A percentile compares a stretch with the other conserved stretches of the same genome.
Evolutionary conservation across 2,797 vertebrate genomes (phyloP).

Genomic region (Hirundo rustica): DNA sequence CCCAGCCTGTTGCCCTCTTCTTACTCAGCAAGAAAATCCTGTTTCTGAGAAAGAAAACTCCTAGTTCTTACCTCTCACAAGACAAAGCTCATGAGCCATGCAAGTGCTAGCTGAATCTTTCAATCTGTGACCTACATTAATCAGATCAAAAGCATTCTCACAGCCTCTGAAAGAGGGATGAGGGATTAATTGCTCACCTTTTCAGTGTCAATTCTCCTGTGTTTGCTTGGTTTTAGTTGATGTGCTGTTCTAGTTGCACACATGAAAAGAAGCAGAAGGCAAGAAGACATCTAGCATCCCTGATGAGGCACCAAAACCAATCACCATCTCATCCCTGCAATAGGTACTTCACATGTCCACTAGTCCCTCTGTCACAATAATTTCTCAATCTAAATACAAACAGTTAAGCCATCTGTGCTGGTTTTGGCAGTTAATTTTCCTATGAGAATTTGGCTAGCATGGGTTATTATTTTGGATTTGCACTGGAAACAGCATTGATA

Average conservation of each 20-base stretch:
- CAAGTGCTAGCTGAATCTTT: background rate
- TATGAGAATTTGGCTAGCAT: background rate
- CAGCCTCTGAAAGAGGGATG: background rate
- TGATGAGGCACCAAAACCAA: background rate
- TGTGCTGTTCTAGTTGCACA: background rate
- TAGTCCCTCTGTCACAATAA: constrained; percentile 21
- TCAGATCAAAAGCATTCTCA: background rate
- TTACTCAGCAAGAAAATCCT: background rate
- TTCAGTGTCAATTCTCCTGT: background rate
- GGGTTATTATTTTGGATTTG: background rate
- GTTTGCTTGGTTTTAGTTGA: background rate
- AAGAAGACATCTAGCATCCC: background rate
- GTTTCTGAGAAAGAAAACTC: background rate
- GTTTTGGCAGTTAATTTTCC: background rate
- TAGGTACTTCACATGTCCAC: background rate
- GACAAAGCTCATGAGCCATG: background rate
- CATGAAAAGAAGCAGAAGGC: background rate
- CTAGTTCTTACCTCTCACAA: background rate
- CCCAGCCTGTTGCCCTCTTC: background rate
- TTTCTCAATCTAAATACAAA: constrained; percentile 59
- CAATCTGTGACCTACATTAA: background rate
- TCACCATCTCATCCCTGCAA: background rate
- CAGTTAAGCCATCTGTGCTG: constrained; percentile 2
- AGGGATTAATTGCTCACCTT: background rate
- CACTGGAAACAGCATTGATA: background rate